Evolutionary conservation across 2,888 invertebrate genomes (phyloP), one percentile per base, ranked within the genome.

Genomic region (Lithophane ornitopus): DNA sequence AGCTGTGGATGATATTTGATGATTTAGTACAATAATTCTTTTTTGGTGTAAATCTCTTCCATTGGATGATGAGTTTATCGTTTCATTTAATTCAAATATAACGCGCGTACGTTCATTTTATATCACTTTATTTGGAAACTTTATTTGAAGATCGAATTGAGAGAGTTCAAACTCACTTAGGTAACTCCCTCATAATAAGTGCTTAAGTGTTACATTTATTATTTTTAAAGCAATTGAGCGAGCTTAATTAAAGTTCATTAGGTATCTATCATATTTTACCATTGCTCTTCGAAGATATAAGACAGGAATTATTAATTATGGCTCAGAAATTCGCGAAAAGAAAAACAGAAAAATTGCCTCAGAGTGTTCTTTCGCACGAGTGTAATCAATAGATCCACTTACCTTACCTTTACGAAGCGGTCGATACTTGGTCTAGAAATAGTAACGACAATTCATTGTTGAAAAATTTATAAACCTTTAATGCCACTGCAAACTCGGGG

Each of bases 1-100:
- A 58, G 72, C 78, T 82, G 82, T 82, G 82, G 59, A 78, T 82
- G 71, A 77, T 77, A 62, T 34, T 65, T 61, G 66, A 70, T 66
- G 72, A 68, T 67, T 61, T 76, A 52, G 11, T 58, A 22, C 11
- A 34, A 34, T 44, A 11, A 39, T 44, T 9, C n/a, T 44, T 46
- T 73, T 39, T 22, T 70, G 19, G 19, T 56, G 14, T 28, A 54
- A 28, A 49, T 26, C 7, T 41, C 22, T 22, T 46, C 14, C 39
- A 39, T 46, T 8, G 12, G 22, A 22, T 68, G 26, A 67, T 14
- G 16, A n/a, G 0, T 54, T 28, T 28, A 34, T 28, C n/a, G 34
- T 34, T 62, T 49, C 16, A 39, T 69, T 56, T 26, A 49, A 41
- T 34, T 26, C 11, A 41, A 61, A 46, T 22, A 16, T 1, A 44